Evolutionary conservation across 2,113 vertebrate genomes (phyloP), one percentile per base, ranked within the genome.

Genomic region (Echinops telfairi): DNA sequence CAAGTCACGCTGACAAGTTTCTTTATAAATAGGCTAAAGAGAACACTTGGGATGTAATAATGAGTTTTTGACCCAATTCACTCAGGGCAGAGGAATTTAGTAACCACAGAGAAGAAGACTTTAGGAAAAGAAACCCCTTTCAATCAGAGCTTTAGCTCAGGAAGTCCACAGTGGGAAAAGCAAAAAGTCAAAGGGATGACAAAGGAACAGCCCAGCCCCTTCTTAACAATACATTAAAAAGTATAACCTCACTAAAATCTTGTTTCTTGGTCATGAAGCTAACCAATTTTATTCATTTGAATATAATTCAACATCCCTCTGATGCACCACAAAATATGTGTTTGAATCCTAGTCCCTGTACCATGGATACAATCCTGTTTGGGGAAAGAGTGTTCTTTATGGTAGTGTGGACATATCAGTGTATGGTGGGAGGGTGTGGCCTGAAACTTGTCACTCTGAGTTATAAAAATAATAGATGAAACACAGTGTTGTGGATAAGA

Each of bases 21-120:
- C 94, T 93, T 90, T 85, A 87, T 88, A 0, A 7, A 71, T 9
- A 2, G 91, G 79, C 43, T 83, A 95, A 97, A 85, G 86, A 95
- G 96, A 96, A 93, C 22, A 83, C 70, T 79, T 96, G 95, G 96
- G 89, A 92, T 38, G 33, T 88, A 95, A 92, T 97, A 96, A 97
- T 95, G 90, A 93, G 92, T 96, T 96, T 97, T 97, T 71, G 66
- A 47, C 66, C 31, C 86, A 94, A 62, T 80, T 62, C 43, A 76
- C 81, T 94, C 43, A 62, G 91, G 80, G 83, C 96, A 57, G 77
- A 94, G 84, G 17, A 89, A 89, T 66, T 96, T 93, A 95, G 94
- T 89, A 95, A 90, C 81, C 90, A 89, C 9, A 27, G 83, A 71
- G 66, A 82, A 90, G 89, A 94, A 95, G 77, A 60, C 43, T 66